Conservation (phyloP, 2,888 invertebrate species). For the Noctua fimbriata region DNA sequence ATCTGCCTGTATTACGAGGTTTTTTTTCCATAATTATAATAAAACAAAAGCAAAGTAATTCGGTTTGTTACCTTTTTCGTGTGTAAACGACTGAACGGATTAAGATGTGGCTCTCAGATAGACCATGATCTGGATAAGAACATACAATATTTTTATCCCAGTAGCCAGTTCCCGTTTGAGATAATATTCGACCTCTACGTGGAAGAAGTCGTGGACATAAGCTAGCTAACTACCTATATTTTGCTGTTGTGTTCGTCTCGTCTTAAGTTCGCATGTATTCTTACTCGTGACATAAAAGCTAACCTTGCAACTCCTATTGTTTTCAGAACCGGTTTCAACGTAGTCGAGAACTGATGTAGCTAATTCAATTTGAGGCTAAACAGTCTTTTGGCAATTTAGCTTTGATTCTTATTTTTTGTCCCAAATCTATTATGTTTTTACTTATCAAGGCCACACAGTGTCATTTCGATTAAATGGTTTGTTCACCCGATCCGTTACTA, state of each 20-base stretch:
- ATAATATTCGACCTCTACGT: neutral
- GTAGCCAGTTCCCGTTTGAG: neutral
- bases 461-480: slow-evolving; percentile 31
- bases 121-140: neutral
- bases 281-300: slow-evolving; percentile 44
- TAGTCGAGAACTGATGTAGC: slow-evolving; percentile 53
- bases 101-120: neutral
- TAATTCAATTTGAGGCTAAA: slow-evolving; percentile 41
- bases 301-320: slow-evolving; percentile 73
- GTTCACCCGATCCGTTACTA: slow-evolving; percentile 12
- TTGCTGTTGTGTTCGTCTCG: slow-evolving; percentile 30
- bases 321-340: slow-evolving; percentile 68
- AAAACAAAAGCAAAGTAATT: neutral
- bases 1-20: neutral
- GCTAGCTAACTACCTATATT: neutral
- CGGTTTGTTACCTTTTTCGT: neutral
- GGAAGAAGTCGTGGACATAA: neutral
- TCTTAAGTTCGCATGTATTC: slow-evolving; percentile 48
- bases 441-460: slow-evolving; percentile 23
- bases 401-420: slow-evolving; percentile 25
- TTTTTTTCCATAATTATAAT: neutral
- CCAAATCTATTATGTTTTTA: neutral
- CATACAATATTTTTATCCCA: neutral
- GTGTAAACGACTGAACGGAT: neutral
- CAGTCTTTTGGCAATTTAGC: slow-evolving; percentile 25